Base-by-base conservation (phyloP, 1,140 invertebrate species). In the Elymnias hypermnestra region DNA sequence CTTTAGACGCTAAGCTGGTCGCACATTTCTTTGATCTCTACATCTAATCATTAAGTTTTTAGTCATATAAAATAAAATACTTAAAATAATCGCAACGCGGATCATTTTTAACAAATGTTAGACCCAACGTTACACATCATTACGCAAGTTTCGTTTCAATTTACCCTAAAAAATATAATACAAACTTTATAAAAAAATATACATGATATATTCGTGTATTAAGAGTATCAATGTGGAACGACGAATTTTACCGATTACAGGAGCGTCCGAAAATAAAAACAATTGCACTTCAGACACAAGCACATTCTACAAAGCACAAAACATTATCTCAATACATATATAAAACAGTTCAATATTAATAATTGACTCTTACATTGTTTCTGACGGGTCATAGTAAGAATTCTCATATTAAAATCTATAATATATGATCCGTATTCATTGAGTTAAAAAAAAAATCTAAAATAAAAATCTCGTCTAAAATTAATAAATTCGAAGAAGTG, bases 401-500 rank as follows among this genome's bases (percentile, higher is more conserved):
- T 44, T 44, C 29, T 25, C 33, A 21, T 15, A n/a, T n/a, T n/a
- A n/a, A n/a, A n/a, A n/a, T n/a, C n/a, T n/a, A n/a, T n/a, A n/a
- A n/a, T n/a, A n/a, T n/a, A n/a, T n/a, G n/a, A n/a, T 36, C n/a
- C 10, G 15, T 9, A 9, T 19, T 36, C 15, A 10, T 19, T 15
- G 1, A 36, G 13, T 2, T 3, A 15, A 9, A 19, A 19, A 19
- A 36, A 4, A 36, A 36, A 36, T 36, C 17, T 38, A 50, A 45
- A 72, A 69, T 72, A 69, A 77, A n/a, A 69, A 58, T 18, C 2
- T 67, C 61, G 63, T 82, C 71, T 77, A 77, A 82, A 51, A 78
- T 77, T 68, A 77, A 71, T 75, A 75, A 79, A 78, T 77, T 79
- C 73, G 73, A 73, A 74, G 62, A 41, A 49, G 59, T 69, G 60